A percentile compares a stretch with the other conserved stretches of the same genome.
phyloP scores from a whole-genome alignment of 2,797 vertebrate genomes.

The Stomatorhinus walkeri region DNA sequence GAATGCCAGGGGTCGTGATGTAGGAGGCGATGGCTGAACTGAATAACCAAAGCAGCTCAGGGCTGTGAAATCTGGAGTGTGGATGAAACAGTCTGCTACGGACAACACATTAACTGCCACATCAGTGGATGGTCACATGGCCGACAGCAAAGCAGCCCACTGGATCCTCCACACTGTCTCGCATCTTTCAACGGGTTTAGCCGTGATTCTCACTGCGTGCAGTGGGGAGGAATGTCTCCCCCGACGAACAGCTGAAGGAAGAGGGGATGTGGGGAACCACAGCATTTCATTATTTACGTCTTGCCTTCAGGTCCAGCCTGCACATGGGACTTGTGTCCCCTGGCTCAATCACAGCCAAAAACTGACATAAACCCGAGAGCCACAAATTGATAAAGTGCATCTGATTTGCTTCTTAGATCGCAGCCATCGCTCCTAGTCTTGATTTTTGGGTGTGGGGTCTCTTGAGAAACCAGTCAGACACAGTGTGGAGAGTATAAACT shows the following conservation, averaged over 20 bases:
- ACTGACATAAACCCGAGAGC: background rate
- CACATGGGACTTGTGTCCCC: background rate
- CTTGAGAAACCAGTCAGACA: background rate
- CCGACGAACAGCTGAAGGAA: background rate
- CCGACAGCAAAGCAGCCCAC: background rate
- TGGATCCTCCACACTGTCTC: background rate
- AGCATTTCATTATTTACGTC: background rate
- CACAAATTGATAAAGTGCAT: background rate
- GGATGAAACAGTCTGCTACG: slow-evolving; percentile 38
- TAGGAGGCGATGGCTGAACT: slow-evolving; percentile 5
- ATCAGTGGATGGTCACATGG: slow-evolving; percentile 29
- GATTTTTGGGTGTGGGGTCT: background rate
- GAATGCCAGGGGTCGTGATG: background rate
- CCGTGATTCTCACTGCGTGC: background rate
- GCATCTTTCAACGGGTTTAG: background rate
- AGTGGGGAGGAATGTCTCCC: background rate
- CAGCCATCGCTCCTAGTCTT: background rate
- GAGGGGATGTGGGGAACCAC: background rate
- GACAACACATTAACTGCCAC: slow-evolving; percentile 36
- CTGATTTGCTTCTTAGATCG: background rate
- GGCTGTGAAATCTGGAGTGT: slow-evolving; percentile 32
- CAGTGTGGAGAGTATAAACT: background rate
- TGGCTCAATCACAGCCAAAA: background rate
- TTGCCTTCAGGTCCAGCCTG: background rate
- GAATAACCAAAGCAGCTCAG: slow-evolving; percentile 30